A percentile compares a stretch with the other conserved stretches of the same genome.
These are phyloP conservation scores for Rhea pennata DNA, from an alignment of 2,113 vertebrate species.

Conservation along the genomic window DNA sequence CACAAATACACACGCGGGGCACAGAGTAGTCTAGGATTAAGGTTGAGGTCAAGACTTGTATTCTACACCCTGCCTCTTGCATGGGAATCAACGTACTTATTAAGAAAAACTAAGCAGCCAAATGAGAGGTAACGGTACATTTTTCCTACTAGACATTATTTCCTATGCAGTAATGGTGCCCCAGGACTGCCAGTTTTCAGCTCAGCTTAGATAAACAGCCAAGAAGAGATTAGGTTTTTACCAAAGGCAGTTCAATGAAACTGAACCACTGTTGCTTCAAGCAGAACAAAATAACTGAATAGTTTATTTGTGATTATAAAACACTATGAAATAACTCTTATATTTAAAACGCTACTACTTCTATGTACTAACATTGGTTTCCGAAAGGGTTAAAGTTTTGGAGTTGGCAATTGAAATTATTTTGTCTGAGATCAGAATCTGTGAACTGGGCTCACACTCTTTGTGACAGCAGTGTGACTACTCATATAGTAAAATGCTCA, in stretches of 20 bases:
- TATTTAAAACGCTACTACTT: accelerated
- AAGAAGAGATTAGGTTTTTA: not conserved
- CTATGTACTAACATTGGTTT: not conserved
- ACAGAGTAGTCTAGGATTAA: accelerated
- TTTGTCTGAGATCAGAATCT: not conserved
- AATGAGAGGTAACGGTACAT: not conserved
- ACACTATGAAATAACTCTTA: accelerated
- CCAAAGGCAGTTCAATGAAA: accelerated
- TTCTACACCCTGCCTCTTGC: not conserved
- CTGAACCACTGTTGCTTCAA: not conserved
- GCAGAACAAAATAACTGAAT: accelerated
- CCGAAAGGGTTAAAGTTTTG: not conserved
- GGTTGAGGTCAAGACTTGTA: accelerated
- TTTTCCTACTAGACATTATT: not conserved
- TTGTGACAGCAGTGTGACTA: accelerated
- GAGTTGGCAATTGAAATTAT: not conserved
- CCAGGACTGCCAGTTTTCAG: not conserved
- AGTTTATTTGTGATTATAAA: not conserved
- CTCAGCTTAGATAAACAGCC: not conserved
- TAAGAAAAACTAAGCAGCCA: not conserved
- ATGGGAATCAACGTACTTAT: accelerated
- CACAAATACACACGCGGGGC: no score
- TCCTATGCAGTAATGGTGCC: not conserved
- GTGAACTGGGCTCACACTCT: accelerated
- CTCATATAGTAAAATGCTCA: accelerated